Base-by-base conservation (phyloP, 2,888 invertebrate species). In the Dicyrtoma fusca region DNA sequence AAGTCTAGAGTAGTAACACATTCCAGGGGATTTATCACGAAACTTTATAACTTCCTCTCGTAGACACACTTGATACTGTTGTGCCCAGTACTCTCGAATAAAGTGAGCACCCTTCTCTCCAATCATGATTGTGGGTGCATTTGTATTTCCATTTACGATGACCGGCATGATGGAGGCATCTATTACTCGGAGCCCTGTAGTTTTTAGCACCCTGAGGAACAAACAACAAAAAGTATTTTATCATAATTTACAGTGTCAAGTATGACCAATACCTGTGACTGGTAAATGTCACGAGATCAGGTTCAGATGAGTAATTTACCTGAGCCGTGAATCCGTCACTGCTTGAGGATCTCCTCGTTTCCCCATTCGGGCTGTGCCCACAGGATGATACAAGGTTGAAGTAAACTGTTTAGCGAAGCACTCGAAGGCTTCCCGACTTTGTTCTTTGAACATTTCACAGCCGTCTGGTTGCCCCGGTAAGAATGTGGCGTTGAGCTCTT, bases 271-370 rank as follows among this genome's bases (percentile, higher is more conserved):
- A 34, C 34, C 34, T 34, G n/a, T n/a, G n/a, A n/a, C n/a, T n/a
- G n/a, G n/a, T 55, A 55, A 55, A 55, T 17, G 3, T 49, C 11
- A 13, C 49, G 3, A 49, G 11, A 19, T 49, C 5, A n/a, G n/a
- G n/a, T n/a, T n/a, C n/a, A n/a, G n/a, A n/a, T n/a, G n/a, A n/a
- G n/a, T 47, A 3, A 11, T 65, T 19, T 63, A 74, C 74, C 74
- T 34, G 21, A 74, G 64, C 51, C 69, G 55, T 1, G 74, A 57
- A 45, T 74, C 74, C 1, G 72, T 62, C 21, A 74, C 74, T 13
- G 72, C 55, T 0, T 53, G 89, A n/a, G 88, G 87, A 81, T 94
- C 94, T 0, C 92, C 92, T 0, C 93, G 94, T 66, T 69, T 72
- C 13, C 74, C 74, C 94, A 94, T 94, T 82, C 68, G 53, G 13